Evolutionary conservation across 2,797 vertebrate species (phyloP).

Genomic region (Enteromius treurensis): DNA sequence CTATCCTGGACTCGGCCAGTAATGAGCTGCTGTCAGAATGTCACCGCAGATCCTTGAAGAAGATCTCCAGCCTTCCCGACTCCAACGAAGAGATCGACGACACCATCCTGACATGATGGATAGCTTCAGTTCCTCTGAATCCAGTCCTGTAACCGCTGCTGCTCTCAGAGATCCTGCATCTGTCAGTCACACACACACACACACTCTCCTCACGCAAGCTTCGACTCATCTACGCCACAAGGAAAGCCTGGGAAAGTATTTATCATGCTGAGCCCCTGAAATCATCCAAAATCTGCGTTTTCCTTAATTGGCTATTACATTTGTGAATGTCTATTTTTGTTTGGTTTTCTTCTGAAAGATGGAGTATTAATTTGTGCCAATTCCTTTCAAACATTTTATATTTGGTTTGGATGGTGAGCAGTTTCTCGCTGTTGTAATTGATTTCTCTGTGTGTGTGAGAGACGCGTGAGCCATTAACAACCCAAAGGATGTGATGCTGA

Average conservation of each 20-base stretch:
- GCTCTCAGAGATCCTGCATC: constrained; percentile 51
- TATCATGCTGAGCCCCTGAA: constrained; percentile 25
- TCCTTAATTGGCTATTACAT: not conserved
- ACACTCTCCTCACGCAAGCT: constrained; percentile 12
- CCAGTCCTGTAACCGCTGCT: constrained; percentile 27
- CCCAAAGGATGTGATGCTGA: constrained; percentile 62
- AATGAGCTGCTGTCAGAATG: constrained; percentile 91
- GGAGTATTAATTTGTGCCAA: constrained; percentile 50
- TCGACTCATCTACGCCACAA: constrained; percentile 6
- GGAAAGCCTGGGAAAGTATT: constrained; percentile 12
- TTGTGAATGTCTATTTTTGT: not conserved
- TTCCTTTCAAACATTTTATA: constrained; percentile 16
- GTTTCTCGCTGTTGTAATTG: constrained; percentile 65
- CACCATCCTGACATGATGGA: constrained; percentile 93
- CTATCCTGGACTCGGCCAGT: constrained; percentile 92
- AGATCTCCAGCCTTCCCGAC: constrained; percentile 87
- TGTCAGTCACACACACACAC: constrained; percentile 33
- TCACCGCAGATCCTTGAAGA: constrained; percentile 90
- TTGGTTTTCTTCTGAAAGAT: not conserved
- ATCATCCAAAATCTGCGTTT: not conserved
- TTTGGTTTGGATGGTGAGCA: constrained; percentile 58
- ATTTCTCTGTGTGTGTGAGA: constrained; percentile 60
- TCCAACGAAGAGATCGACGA: constrained; percentile 95
- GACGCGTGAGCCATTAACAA: constrained; percentile 34
- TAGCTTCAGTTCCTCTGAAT: constrained; percentile 45